Percentiles rank a stretch among this genome's conserved stretches.
Conservation (phyloP, 1,140 invertebrate genomes). For the Sweltsa coloradensis region DNA sequence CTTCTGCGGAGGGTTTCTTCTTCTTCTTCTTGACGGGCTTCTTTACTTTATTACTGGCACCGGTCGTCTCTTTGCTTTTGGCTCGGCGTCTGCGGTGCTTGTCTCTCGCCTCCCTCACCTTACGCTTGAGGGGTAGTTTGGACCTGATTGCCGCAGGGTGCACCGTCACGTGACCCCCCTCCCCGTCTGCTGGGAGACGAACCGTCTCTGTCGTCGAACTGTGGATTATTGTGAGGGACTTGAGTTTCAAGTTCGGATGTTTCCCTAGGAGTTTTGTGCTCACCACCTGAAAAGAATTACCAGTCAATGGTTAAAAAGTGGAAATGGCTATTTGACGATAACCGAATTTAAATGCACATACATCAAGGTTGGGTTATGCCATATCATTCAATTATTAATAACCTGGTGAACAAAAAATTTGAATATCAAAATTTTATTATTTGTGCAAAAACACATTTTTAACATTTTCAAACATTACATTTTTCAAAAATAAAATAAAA, state of each 20-base stretch:
- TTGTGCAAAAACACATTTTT: too few relatives aligned
- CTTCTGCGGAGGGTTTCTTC: not conserved
- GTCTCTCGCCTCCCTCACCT: conserved; percentile 44
- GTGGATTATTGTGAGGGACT: conserved; percentile 73
- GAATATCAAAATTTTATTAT: too few relatives aligned
- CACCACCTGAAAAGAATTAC: conserved; percentile 50
- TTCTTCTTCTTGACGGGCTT: conserved; percentile 12
- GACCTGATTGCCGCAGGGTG: conserved; percentile 56
- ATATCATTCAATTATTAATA: too few relatives aligned
- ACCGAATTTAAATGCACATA: too few relatives aligned
- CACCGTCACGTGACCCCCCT: conserved; percentile 41
- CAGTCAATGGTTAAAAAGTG: not conserved
- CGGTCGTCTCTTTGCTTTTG: conserved; percentile 25
- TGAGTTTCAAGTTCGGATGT: conserved; percentile 60
- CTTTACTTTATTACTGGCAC: not conserved
- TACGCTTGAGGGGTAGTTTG: conserved; percentile 61
- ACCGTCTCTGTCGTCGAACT: conserved; percentile 74
- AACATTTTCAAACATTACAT: too few relatives aligned
- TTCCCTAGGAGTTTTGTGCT: conserved; percentile 67
- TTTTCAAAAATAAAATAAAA: too few relatives aligned
- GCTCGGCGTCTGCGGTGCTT: conserved; percentile 5
- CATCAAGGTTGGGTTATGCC: too few relatives aligned
- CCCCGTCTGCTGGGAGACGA: conserved; percentile 58
- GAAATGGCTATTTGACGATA: not conserved
- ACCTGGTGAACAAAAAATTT: too few relatives aligned